phyloP scores from a whole-genome alignment of 2,888 invertebrate genomes.

The Scotopteryx bipunctaria region DNA sequence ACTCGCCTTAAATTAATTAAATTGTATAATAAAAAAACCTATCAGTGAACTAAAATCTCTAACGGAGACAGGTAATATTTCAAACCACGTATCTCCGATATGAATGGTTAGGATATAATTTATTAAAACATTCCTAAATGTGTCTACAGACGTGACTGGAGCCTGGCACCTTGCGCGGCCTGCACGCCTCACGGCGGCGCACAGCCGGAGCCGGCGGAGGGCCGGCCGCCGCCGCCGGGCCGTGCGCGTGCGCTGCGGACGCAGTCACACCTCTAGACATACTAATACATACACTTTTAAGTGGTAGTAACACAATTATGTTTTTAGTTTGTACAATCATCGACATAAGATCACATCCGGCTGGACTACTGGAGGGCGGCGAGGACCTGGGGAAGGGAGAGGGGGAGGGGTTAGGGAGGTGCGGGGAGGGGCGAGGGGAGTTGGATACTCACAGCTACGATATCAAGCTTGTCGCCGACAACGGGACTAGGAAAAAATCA shows the following conservation, averaged over 20 bases:
- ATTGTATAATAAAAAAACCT: conserved; percentile 2
- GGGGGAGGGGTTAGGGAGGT: conserved; percentile 8
- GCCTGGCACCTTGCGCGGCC: background rate
- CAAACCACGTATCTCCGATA: conserved; percentile 2
- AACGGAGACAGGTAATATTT: background rate
- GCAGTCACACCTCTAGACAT: background rate
- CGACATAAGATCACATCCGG: conserved; percentile 38
- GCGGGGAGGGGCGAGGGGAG: conserved; percentile 3
- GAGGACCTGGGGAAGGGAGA: conserved; percentile 47
- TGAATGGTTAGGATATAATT: conserved; percentile 7
- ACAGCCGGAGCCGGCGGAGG: too few relatives aligned
- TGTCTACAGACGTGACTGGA: background rate
- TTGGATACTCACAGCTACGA: conserved; percentile 3
- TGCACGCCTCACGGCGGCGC: too few relatives aligned
- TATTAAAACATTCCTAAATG: conserved; percentile 42
- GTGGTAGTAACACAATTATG: conserved; percentile 43
- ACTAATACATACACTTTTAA: background rate
- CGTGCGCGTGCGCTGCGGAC: too few relatives aligned
- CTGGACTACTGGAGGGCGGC: conserved; percentile 37
- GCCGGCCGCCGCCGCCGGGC: too few relatives aligned
- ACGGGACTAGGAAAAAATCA: conserved; percentile 10
- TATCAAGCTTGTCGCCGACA: conserved; percentile 12
- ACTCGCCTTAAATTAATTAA: conserved; percentile 7
- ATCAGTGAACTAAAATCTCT: conserved; percentile 9
- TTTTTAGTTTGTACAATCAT: conserved; percentile 54